Base-by-base conservation (phyloP, 2,888 invertebrate genomes). In the Mechanitis messenoides region DNA sequence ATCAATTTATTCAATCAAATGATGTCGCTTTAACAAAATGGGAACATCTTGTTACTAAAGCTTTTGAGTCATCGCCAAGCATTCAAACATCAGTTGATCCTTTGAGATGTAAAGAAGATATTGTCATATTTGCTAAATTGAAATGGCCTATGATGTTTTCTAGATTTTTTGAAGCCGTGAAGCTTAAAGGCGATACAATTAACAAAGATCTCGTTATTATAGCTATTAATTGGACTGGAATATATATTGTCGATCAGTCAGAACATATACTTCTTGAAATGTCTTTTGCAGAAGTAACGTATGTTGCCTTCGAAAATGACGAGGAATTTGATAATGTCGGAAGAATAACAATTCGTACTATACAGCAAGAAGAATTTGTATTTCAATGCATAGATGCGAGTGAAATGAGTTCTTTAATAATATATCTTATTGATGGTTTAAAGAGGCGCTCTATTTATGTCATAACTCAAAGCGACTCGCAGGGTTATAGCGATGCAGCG, bases 81-180 rank as follows among this genome's bases (percentile, higher is more conserved):
- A 93, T 95, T 4, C 92, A 93, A 73, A 93, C 94, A 58, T 90
- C 91, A 71, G 86, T 92, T 33, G 92, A 94, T 56, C 87, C 92
- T 3, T 79, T 93, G 33, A 92, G 93, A 71, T 96, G 96, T 33
- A 96, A 96, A 81, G 96, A 96, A 83, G 97, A 98, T 77, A 94
- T 98, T 59, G 97, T 98, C 0, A 94, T 95, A 73, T 98, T 95
- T 83, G 95, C 97, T 2, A 97, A 97, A 87, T 90, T 95, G 66
- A 96, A 96, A 71, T 98, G 98, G 98, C 97, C 98, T 0, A 93
- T 98, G 81, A 88, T 98, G 5, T 98, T 98, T 83, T 98, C 98
- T 0, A 92, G 96, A 76, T 98, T 98, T 82, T 98, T 95, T 76
- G 98, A 98, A 88, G 97, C 96, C 0, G 91, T 95, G n/a, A 94